A percentile compares a stretch with the other conserved stretches of the same genome.
Conservation (phyloP, 2,113 vertebrate genomes). For the Lagopus muta region DNA sequence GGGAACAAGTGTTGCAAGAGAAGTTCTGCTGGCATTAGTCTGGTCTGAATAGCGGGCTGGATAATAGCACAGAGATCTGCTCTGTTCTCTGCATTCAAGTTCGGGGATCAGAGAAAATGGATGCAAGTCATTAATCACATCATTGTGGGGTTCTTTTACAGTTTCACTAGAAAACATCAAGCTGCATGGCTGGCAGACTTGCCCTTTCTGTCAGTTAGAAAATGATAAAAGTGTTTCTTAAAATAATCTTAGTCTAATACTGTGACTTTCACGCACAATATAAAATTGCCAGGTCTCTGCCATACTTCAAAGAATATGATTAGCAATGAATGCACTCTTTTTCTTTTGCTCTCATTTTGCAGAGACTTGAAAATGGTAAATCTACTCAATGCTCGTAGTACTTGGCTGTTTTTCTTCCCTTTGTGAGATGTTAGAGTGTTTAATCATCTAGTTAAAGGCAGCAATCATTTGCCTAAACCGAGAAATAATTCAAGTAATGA, state of each 20-base stretch:
- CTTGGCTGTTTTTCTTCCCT: not conserved
- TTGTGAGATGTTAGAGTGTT: slow-evolving; percentile 49
- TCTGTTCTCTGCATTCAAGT: slow-evolving; percentile 46
- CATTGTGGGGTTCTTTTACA: slow-evolving; percentile 37
- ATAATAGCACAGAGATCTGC: slow-evolving; percentile 19
- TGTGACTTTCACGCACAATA: slow-evolving; percentile 24
- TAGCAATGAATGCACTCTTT: slow-evolving; percentile 23
- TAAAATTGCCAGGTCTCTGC: slow-evolving; percentile 34
- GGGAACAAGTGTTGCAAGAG: slow-evolving; percentile 9
- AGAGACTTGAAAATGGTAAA: slow-evolving; percentile 57
- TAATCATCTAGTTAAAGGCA: slow-evolving; percentile 75
- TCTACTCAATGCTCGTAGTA: not conserved
- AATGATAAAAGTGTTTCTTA: slow-evolving; percentile 70
- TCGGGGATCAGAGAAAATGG: slow-evolving; percentile 56
- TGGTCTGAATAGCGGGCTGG: slow-evolving; percentile 50
- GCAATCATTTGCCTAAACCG: slow-evolving; percentile 67
- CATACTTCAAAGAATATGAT: slow-evolving; percentile 65
- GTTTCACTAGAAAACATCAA: slow-evolving; percentile 44
- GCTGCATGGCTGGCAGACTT: slow-evolving; percentile 19
- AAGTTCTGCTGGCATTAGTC: slow-evolving; percentile 58
- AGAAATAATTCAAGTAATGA: slow-evolving; percentile 78
- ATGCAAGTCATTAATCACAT: slow-evolving; percentile 61
- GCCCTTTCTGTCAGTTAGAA: slow-evolving; percentile 50
- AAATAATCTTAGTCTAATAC: slow-evolving; percentile 72
- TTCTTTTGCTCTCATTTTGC: slow-evolving; percentile 37